Conservation (phyloP, 2,113 vertebrate species). For the Sorex araneus region DNA sequence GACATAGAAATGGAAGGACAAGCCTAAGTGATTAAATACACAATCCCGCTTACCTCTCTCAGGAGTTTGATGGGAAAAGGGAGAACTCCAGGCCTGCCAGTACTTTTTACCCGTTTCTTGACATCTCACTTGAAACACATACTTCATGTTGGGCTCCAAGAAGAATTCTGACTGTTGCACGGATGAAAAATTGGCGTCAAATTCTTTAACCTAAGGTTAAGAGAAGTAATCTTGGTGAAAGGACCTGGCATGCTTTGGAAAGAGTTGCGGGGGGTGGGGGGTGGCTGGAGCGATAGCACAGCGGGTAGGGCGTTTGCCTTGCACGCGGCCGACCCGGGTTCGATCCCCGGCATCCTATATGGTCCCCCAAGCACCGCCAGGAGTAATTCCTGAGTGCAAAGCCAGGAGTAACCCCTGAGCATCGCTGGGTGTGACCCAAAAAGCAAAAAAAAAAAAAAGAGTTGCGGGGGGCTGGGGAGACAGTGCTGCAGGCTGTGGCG, state of each 20-base stretch:
- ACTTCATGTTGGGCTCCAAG: conserved; percentile 81
- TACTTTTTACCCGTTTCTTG: conserved; percentile 73
- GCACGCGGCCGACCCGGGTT: too few species aligned
- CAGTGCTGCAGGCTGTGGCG: too few species aligned
- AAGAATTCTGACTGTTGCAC: conserved; percentile 46
- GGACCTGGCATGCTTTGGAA: not conserved
- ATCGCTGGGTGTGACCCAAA: too few species aligned
- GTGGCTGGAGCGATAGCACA: too few species aligned
- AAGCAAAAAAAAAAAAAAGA: too few species aligned
- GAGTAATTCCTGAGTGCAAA: too few species aligned
- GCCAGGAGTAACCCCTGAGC: too few species aligned
- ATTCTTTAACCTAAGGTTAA: conserved; percentile 76
- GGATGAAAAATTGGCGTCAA: accelerated
- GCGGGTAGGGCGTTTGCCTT: too few species aligned
- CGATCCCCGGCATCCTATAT: too few species aligned
- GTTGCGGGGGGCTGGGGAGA: too few species aligned
- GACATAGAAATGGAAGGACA: conserved; percentile 24
- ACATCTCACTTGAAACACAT: conserved; percentile 88
- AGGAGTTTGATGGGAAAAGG: conserved; percentile 84
- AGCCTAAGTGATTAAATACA: not conserved
- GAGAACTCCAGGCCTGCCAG: conserved; percentile 88
- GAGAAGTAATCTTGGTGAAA: not conserved
- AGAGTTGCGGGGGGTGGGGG: not conserved
- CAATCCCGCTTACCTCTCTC: conserved; percentile 83
- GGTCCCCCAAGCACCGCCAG: too few species aligned